These are phyloP conservation scores for Nemopilema nomurai DNA, from an alignment of 30 jellyfish, hydroid and myxozoan species.

Conservation along the genomic window DNA sequence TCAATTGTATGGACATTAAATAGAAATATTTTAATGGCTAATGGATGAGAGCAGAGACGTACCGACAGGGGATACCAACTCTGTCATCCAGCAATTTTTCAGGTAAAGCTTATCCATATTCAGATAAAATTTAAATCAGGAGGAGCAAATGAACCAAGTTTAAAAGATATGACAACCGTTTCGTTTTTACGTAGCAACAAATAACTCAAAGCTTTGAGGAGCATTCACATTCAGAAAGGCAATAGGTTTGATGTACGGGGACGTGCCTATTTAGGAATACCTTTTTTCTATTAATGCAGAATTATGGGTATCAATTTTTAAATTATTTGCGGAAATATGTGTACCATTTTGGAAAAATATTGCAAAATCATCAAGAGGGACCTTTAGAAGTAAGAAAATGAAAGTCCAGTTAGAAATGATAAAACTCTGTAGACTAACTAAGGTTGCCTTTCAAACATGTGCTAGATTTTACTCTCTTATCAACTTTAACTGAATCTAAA, in stretches of 20 bases:
- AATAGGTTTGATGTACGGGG: neutral
- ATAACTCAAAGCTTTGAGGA: too few relatives aligned
- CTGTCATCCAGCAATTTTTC: too few relatives aligned
- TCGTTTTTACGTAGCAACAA: too few relatives aligned
- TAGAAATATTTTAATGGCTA: too few relatives aligned
- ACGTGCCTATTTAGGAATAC: neutral
- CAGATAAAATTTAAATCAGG: too few relatives aligned
- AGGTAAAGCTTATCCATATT: too few relatives aligned
- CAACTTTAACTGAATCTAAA: neutral
- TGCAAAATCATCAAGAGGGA: neutral
- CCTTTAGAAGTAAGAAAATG: neutral
- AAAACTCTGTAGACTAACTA: neutral
- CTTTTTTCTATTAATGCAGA: neutral
- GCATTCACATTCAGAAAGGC: too few relatives aligned
- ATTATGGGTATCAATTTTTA: neutral
- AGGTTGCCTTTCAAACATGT: neutral
- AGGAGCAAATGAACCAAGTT: too few relatives aligned
- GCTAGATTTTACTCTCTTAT: neutral
- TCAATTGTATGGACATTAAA: too few relatives aligned
- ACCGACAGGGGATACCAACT: too few relatives aligned
- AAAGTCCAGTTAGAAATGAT: neutral
- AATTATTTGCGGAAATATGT: neutral
- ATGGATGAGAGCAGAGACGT: too few relatives aligned
- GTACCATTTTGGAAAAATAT: neutral
- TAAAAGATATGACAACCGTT: too few relatives aligned